Percentiles rank a stretch among this genome's conserved stretches.
Conservation (phyloP, 2,888 invertebrate genomes). For the Stegophylla sp. region DNA sequence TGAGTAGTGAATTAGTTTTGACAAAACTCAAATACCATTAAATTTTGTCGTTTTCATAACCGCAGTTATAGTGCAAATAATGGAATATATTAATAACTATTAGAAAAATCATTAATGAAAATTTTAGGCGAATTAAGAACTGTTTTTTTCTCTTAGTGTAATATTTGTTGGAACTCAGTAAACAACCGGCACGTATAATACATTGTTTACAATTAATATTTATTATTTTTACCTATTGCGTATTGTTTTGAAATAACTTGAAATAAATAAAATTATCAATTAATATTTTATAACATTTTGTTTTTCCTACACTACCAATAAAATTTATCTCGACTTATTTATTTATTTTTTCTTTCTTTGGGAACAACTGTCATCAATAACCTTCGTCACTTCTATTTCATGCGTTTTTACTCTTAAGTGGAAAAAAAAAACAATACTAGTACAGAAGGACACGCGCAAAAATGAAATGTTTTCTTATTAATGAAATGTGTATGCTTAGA, state of each 20-base stretch:
- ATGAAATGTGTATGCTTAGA: slow-evolving; percentile 8
- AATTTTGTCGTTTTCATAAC: too few relatives aligned
- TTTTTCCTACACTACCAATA: background rate
- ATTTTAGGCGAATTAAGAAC: background rate
- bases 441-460: slow-evolving; percentile 30
- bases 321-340: background rate
- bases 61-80: too few relatives aligned
- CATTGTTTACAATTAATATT: background rate
- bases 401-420: background rate
- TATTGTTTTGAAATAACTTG: background rate
- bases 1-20: too few relatives aligned
- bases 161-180: background rate
- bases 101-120: background rate
- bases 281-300: background rate
- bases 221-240: background rate
- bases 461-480: slow-evolving; percentile 23
- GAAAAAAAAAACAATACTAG: slow-evolving; percentile 1
- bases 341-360: background rate
- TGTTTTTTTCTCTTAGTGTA: background rate
- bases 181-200: background rate
- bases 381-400: background rate
- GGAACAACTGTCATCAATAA: slow-evolving; percentile 9
- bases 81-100: too few relatives aligned
- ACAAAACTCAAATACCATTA: too few relatives aligned
- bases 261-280: background rate